phyloP scores from a whole-genome alignment of 2,113 vertebrate genomes.

The Himantopus leucocephalus region DNA sequence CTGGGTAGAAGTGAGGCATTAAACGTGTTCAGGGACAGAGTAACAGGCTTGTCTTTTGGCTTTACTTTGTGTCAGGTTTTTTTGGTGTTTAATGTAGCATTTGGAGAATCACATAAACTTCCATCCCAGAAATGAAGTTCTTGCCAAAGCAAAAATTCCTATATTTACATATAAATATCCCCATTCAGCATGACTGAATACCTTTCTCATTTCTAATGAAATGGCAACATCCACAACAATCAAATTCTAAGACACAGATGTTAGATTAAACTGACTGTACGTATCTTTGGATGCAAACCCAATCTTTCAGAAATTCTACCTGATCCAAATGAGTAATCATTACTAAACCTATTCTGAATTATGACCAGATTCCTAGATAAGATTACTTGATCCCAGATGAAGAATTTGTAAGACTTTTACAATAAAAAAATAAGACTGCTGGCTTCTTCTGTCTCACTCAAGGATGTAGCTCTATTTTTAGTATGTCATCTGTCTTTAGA shows the following conservation, averaged over 20 bases:
- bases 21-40: neutral
- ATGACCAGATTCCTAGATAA: neutral
- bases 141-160: slow-evolving; percentile 66
- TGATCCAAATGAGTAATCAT: slow-evolving; percentile 28
- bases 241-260: slow-evolving; percentile 62
- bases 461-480: neutral
- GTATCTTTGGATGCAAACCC: slow-evolving; percentile 46
- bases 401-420: slow-evolving; percentile 3
- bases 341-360: slow-evolving; percentile 48
- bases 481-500: neutral
- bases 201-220: slow-evolving; percentile 66
- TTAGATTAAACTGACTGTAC: slow-evolving; percentile 69
- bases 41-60: slow-evolving; percentile 23
- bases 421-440: neutral
- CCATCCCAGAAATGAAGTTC: slow-evolving; percentile 53
- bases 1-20: neutral
- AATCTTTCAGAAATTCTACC: slow-evolving; percentile 55
- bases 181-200: slow-evolving; percentile 70
- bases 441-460: neutral
- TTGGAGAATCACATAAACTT: slow-evolving; percentile 55
- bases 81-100: slow-evolving; percentile 37
- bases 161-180: slow-evolving; percentile 77
- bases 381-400: slow-evolving; percentile 4
- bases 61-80: neutral
- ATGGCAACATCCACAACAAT: slow-evolving; percentile 56